These are phyloP conservation scores for Drosophila pallidifrons DNA, from an alignment of 1,140 invertebrate genomes.

Conservation along the genomic window DNA sequence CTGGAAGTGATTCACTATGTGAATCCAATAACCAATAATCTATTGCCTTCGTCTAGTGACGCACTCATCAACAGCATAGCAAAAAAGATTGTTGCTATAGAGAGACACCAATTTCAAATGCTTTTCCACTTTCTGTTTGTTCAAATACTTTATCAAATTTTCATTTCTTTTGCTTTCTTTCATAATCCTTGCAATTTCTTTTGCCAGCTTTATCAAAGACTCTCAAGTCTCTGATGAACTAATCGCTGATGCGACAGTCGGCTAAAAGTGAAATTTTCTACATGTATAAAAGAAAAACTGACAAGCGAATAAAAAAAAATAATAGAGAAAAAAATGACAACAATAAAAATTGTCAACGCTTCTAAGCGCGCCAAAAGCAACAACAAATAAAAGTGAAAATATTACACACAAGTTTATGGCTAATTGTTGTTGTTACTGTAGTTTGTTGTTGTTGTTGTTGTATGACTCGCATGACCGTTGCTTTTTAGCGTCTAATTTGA, in stretches of 20 bases:
- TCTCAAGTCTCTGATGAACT: not conserved
- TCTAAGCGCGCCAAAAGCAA: slow-evolving; percentile 41
- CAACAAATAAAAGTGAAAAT: slow-evolving; percentile 60
- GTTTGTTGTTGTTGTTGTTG: slow-evolving; percentile 12
- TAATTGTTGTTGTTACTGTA: slow-evolving; percentile 38
- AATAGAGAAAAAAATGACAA: slow-evolving; percentile 20
- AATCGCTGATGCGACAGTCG: not conserved
- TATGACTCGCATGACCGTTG: slow-evolving; percentile 16
- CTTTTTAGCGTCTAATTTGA: slow-evolving; percentile 48
- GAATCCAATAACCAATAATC: no score
- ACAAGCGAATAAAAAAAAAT: not conserved
- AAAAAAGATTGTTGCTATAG: no score
- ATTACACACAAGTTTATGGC: slow-evolving; percentile 36
- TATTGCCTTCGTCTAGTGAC: no score
- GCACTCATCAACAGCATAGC: no score
- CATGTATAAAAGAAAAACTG: slow-evolving; percentile 28
- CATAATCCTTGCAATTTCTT: not conserved
- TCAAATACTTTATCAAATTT: no score
- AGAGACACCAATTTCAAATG: no score
- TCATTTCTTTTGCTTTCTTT: no score
- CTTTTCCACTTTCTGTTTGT: no score
- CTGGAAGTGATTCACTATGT: no score
- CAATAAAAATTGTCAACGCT: slow-evolving; percentile 57
- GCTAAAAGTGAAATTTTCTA: slow-evolving; percentile 54
- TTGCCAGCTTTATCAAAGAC: not conserved